These are phyloP conservation scores for Terrapene triunguis DNA, from an alignment of 2,113 vertebrate species.

Conservation along the genomic window DNA sequence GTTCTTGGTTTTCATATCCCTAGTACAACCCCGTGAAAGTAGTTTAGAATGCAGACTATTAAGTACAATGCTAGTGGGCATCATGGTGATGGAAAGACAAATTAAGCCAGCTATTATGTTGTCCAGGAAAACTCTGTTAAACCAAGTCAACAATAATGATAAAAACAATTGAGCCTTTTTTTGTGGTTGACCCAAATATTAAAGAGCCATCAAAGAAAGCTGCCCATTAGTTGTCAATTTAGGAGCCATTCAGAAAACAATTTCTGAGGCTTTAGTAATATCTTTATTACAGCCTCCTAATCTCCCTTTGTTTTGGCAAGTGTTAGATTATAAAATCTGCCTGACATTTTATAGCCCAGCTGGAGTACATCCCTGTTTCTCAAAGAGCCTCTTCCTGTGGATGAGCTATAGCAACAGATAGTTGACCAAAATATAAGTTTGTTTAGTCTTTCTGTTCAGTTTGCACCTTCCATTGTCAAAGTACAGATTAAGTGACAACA, in stretches of 20 bases:
- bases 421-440: neutral
- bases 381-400: accelerated
- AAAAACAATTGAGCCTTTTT: neutral
- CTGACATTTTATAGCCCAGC: neutral
- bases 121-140: neutral
- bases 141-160: neutral
- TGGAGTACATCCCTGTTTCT: neutral
- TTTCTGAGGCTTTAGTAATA: neutral
- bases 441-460: neutral
- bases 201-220: neutral
- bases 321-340: neutral
- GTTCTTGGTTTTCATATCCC: neutral
- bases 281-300: neutral
- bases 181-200: neutral
- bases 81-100: neutral
- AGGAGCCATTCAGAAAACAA: neutral
- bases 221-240: neutral
- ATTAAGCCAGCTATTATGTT: neutral
- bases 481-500: neutral
- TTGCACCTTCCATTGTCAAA: neutral
- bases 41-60: neutral
- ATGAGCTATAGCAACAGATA: neutral
- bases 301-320: neutral
- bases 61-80: neutral
- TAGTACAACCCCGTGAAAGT: neutral